A percentile compares a stretch with the other conserved stretches of the same genome.
Conservation (phyloP, 2,113 vertebrate species). For the Cavia porcellus region DNA sequence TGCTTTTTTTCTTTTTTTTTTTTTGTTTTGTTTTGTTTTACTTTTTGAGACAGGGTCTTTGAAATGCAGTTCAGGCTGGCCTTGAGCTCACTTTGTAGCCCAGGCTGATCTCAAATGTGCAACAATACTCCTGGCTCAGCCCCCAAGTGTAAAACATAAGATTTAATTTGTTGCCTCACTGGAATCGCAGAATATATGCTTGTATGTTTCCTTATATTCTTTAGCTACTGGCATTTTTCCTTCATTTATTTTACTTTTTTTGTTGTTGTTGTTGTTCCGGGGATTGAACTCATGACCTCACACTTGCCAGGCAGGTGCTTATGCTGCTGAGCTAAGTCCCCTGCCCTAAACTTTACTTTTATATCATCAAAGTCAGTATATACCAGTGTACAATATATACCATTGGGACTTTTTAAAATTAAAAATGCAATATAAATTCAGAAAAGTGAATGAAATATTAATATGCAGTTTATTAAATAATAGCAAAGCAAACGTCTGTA, state of each 20-base stretch:
- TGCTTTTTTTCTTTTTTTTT: not conserved
- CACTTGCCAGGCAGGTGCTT: too few species aligned
- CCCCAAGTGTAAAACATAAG: not conserved
- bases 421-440: conserved; percentile 37
- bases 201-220: not conserved
- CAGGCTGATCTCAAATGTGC: too few species aligned
- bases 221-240: not conserved
- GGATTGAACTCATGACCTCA: too few species aligned
- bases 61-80: too few species aligned
- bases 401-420: conserved; percentile 1
- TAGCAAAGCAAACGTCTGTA: conserved; percentile 10
- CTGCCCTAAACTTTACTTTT: not conserved
- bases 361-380: not conserved
- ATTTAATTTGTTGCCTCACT: not conserved
- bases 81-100: too few species aligned
- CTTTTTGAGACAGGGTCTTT: too few species aligned
- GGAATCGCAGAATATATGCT: not conserved
- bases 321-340: too few species aligned
- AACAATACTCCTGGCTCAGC: too few species aligned
- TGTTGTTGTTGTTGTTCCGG: too few species aligned
- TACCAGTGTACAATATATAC: not conserved
- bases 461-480: conserved; percentile 6
- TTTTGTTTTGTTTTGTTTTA: not conserved
- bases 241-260: conserved; percentile 36
- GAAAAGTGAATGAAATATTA: conserved; percentile 34